phyloP scores from a whole-genome alignment of 2,113 vertebrate species.

The Pangasianodon gigas region DNA sequence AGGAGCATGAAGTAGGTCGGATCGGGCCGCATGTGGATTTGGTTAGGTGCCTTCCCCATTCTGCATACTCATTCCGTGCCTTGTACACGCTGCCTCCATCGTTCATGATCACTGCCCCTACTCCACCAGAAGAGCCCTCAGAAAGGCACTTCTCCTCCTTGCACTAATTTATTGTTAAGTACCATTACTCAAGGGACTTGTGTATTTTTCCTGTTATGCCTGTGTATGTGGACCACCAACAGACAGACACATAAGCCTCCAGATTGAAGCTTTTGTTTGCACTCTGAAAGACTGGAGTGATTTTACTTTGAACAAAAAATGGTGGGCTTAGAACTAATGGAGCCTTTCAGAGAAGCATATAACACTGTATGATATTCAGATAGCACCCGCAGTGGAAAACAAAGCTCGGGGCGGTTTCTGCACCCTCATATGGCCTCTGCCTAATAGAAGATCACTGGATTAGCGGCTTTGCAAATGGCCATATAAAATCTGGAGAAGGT shows the following conservation, averaged over 20 bases:
- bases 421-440: conserved; percentile 2
- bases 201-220: conserved; percentile 53
- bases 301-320: conserved; percentile 46
- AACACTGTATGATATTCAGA: conserved; percentile 9
- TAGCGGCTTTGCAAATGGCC: neutral
- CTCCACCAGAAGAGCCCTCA: conserved; percentile 2
- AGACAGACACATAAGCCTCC: conserved; percentile 54
- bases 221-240: conserved; percentile 47
- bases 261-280: conserved; percentile 49
- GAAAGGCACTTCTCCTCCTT: conserved; percentile 22
- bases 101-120: conserved; percentile 11
- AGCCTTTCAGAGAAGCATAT: conserved; percentile 40
- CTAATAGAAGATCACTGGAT: neutral
- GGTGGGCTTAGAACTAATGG: conserved; percentile 44
- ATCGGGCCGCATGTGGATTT: conserved; percentile 62
- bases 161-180: conserved; percentile 57
- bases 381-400: conserved; percentile 46
- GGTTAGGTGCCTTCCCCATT: conserved; percentile 59
- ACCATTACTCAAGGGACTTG: conserved; percentile 31
- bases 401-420: conserved; percentile 27
- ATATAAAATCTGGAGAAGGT: conserved; percentile 50
- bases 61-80: neutral
- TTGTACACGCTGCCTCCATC: neutral
- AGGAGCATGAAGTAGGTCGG: conserved; percentile 54
- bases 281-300: conserved; percentile 48